phyloP scores from a whole-genome alignment of 2,113 vertebrate genomes.

The Hyperopisus bebe region DNA sequence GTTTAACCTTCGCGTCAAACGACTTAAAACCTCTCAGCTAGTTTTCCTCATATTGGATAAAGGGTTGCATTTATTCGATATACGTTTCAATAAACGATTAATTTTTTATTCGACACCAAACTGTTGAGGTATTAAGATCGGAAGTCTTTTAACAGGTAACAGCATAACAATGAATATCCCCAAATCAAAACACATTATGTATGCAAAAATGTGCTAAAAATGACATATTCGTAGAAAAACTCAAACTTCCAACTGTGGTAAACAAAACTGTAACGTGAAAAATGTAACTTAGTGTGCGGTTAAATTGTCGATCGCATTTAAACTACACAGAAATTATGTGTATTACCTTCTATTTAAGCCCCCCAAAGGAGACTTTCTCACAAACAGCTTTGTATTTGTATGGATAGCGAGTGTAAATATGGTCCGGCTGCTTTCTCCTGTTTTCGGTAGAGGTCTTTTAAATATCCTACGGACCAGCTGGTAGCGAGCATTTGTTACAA shows the following conservation, averaged over 20 bases:
- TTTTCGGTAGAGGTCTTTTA: conserved; percentile 36
- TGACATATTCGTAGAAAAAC: background rate
- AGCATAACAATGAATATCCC: background rate
- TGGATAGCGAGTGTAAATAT: background rate
- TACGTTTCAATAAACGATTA: background rate
- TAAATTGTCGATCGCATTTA: background rate
- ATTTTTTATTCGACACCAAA: background rate
- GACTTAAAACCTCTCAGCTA: background rate
- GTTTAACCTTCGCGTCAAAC: background rate
- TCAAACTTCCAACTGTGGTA: background rate
- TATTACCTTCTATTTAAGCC: conserved; percentile 50
- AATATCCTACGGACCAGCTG: conserved; percentile 25
- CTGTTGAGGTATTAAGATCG: background rate
- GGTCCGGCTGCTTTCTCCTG: background rate
- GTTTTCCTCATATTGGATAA: background rate
- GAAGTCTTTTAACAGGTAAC: background rate
- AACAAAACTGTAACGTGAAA: background rate
- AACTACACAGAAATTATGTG: background rate
- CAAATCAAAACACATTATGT: background rate
- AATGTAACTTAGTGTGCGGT: background rate
- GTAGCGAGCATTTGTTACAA: conserved; percentile 21
- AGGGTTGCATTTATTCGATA: background rate
- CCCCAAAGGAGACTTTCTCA: conserved; percentile 31
- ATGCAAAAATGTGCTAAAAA: background rate
- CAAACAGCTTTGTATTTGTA: background rate